A percentile compares a stretch with the other conserved stretches of the same genome.
Evolutionary conservation across 2,888 invertebrate genomes (phyloP).

Genomic region (Nasonia oneida): DNA sequence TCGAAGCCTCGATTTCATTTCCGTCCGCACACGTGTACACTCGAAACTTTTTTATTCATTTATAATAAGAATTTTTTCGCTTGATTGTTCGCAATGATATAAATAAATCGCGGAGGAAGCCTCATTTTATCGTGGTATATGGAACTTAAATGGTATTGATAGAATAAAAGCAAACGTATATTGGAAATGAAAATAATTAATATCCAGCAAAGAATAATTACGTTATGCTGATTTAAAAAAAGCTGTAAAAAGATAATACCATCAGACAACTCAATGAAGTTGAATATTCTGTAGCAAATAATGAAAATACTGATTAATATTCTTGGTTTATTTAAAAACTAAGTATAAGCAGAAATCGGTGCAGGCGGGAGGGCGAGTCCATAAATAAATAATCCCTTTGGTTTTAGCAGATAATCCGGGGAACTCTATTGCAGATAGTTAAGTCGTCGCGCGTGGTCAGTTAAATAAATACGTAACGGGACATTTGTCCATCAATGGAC

Average conservation of each 20-base stretch:
- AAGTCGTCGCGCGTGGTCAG: not conserved
- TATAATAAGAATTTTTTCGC: not conserved
- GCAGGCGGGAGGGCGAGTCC: not conserved
- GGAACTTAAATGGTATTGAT: too few relatives aligned
- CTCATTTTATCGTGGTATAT: not conserved
- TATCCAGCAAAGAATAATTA: too few relatives aligned
- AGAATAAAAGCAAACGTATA: too few relatives aligned
- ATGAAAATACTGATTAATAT: not conserved
- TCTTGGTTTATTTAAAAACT: not conserved
- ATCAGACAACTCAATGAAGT: not conserved
- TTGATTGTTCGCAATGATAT: not conserved
- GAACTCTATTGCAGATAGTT: not conserved
- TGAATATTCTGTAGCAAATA: not conserved
- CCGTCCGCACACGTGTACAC: not conserved
- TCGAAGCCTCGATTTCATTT: constrained; percentile 36
- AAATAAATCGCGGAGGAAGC: not conserved
- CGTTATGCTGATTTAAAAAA: not conserved
- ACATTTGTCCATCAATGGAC: not conserved
- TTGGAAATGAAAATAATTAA: too few relatives aligned
- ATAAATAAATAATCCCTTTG: constrained; percentile 14
- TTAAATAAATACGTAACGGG: not conserved
- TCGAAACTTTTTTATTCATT: not conserved
- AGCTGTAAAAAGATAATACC: not conserved
- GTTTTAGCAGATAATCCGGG: not conserved
- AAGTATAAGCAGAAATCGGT: not conserved